Base-by-base conservation (phyloP, 2,113 vertebrate species). In the Ictalurus punctatus region DNA sequence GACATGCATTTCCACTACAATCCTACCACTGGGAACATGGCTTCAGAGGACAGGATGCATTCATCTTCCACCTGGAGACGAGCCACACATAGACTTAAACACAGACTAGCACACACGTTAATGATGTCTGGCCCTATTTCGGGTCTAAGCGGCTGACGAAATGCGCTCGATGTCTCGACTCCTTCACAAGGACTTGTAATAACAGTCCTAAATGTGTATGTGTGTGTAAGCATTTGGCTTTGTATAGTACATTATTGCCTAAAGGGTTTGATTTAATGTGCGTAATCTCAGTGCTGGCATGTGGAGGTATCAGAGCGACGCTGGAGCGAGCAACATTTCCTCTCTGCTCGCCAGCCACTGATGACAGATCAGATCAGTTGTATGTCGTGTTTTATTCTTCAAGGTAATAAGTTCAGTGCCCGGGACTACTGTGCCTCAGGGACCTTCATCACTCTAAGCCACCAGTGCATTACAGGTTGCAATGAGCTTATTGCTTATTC, bases 101-200 rank as follows among this genome's bases (percentile, higher is more conserved):
- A 91, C 86, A 88, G 89, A 79, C 58, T 82, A 58, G 87, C 27
- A 80, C 89, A 86, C 86, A 84, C 89, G 58, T 90, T 91, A 91
- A 91, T 85, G 87, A 90, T 91, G 89, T 88, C 90, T 85, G 87
- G 89, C 84, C 86, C 89, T 90, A 88, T 91, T 91, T 90, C 83
- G 63, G 87, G 78, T 79, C 21, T 65, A 85, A 78, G 73, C 27
- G 44, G 82, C 73, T 85, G 88, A 89, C 74, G 83, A 85, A 89
- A 89, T 37, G 23, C 40, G 2, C 59, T 78, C 73, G 12, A 65
- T 58, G 59, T 80, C 44, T 83, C 34, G 59, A 80, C 27, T 54
- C 34, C 44, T 79, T 89, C 73, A 89, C 87, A 89, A 89, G 40
- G 21, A 79, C 87, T 25, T 83, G 16, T 65, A 78, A 78, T 84